Conservation (phyloP, 2,888 invertebrate genomes). For the Theodoxus fluviatilis region DNA sequence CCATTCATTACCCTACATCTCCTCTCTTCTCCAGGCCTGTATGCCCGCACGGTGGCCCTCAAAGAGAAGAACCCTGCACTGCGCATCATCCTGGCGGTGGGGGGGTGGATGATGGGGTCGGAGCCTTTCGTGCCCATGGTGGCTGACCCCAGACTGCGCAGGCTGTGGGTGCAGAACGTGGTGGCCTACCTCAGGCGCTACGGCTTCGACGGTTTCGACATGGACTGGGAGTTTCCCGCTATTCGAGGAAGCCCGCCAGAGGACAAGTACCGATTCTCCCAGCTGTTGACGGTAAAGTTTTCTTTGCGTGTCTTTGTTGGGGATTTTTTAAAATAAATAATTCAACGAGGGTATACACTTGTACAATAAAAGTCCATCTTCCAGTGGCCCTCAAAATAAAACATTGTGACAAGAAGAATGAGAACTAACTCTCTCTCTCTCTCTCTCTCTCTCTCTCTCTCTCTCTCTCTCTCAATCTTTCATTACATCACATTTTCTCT, state of each 20-base stretch:
- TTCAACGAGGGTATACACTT: too few species aligned
- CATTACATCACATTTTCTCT: too few species aligned
- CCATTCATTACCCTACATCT: too few species aligned
- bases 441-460: background rate
- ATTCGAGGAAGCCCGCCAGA: conserved; percentile 50
- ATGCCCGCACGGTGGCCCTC: conserved; percentile 77
- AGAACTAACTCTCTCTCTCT: too few species aligned
- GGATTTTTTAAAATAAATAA: background rate
- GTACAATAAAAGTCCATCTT: too few species aligned
- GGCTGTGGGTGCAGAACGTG: conserved; percentile 40
- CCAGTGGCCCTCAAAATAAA: too few species aligned
- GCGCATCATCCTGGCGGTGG: conserved; percentile 52
- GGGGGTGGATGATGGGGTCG: conserved; percentile 56
- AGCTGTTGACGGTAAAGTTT: conserved; percentile 43
- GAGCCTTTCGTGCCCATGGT: conserved; percentile 54
- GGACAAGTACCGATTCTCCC: conserved; percentile 49
- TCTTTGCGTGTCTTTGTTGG: background rate
- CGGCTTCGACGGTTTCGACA: conserved; percentile 84
- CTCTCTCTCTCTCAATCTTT: background rate
- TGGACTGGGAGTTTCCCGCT: conserved; percentile 91
- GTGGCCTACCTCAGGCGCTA: conserved; percentile 39
- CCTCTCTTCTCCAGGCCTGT: conserved; percentile 62
- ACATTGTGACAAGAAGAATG: too few species aligned
- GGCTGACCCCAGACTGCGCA: conserved; percentile 39
- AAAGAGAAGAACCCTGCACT: conserved; percentile 43